Percentiles rank a stretch among this genome's conserved stretches.
Conservation (phyloP, 2,113 vertebrate species). For the Periophthalmus modestus region DNA sequence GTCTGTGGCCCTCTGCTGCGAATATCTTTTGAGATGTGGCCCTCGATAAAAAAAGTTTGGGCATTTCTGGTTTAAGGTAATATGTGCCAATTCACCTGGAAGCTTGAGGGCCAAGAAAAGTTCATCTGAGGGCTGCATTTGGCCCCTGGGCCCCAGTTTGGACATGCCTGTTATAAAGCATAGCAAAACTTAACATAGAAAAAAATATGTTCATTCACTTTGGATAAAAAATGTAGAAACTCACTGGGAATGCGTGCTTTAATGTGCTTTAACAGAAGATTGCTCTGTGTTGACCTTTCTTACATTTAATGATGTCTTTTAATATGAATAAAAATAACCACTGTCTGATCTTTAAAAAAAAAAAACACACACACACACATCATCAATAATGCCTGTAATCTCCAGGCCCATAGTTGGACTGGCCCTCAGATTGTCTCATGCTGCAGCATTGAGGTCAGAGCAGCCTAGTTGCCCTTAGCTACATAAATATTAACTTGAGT, state of each 20-base stretch:
- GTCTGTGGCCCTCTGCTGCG: too few species aligned
- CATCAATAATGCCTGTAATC: conserved; percentile 28
- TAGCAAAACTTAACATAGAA: not conserved
- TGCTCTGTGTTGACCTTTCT: not conserved
- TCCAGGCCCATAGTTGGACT: conserved; percentile 29
- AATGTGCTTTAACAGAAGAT: not conserved
- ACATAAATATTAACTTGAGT: conserved; percentile 76
- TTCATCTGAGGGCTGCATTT: too few species aligned
- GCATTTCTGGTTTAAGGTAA: too few species aligned
- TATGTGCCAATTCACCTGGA: too few species aligned
- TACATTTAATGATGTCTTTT: not conserved
- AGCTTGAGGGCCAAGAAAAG: too few species aligned
- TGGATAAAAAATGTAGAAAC: too few species aligned
- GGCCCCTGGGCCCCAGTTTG: too few species aligned
- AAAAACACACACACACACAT: too few species aligned
- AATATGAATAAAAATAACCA: not conserved
- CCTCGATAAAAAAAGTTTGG: too few species aligned
- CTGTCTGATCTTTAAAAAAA: not conserved
- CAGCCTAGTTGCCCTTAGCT: conserved; percentile 65
- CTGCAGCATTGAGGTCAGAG: conserved; percentile 52
- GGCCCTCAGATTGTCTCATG: conserved; percentile 30
- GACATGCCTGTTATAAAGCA: not conserved
- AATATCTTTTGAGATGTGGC: too few species aligned
- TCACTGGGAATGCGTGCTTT: too few species aligned
- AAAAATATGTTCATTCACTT: too few species aligned